Base-by-base conservation (phyloP, 2,113 vertebrate species). In the Pimephales promelas region DNA sequence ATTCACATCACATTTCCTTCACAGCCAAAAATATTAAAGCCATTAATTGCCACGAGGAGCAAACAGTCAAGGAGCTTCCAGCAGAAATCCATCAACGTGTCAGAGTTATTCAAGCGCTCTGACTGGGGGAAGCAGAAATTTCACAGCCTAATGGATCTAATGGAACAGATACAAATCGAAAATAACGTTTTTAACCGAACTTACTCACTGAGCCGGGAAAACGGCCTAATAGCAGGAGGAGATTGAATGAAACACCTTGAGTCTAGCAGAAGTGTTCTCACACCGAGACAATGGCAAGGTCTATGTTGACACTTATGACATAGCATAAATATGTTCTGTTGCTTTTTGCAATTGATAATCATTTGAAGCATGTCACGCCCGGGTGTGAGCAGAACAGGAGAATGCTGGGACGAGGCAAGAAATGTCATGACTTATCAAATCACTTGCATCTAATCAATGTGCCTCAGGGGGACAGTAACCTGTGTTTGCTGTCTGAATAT, bases 1-100 rank as follows among this genome's bases (percentile, higher is more conserved):
- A 68, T 86, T 81, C 82, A 83, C 84, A 79, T 88, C 83, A 52
- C 75, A 75, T 87, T 86, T 83, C 74, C 76, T 86, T 88, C 72
- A 83, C 70, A 82, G 59, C 73, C 40, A 79, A 79, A 43, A 31
- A 22, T 54, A 54, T 81, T 81, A 70, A 28, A 85, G 70, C 68
- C 57, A 83, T 85, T 87, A 87, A 85, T 85, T 85, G 82, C 81
- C 74, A 64, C 54, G 8, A 56, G 77, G 62, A 79, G 76, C 31
- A 83, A 76, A 75, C 64, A 3, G 28, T 74, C 59, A 75, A 81
- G 36, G 47, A 47, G 66, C 61, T 81, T 79, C 66, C 45, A 79
- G 28, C 52, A 56, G 70, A 76, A 83, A 75, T 22, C 52, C 70
- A 56, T 61, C 40, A 66, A 83, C 20, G 36, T 79, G 74, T 85